A percentile compares a stretch with the other conserved stretches of the same genome.
Evolutionary conservation across 2,888 invertebrate species (phyloP).

Genomic region (Miltochrista miniata): DNA sequence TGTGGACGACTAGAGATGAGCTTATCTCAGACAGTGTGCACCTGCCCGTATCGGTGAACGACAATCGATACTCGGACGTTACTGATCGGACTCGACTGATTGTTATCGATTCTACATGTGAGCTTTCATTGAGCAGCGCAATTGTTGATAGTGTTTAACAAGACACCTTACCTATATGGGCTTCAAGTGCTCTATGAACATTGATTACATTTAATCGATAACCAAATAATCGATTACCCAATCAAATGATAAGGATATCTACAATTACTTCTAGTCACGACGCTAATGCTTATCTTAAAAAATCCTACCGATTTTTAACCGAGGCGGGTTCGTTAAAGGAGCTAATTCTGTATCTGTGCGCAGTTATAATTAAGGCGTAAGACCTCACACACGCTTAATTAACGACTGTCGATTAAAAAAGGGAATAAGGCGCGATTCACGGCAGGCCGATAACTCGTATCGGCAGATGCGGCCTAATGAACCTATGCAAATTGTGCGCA

Average conservation of each 20-base stretch:
- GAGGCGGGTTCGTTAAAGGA: constrained; percentile 15
- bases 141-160: background rate
- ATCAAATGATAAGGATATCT: constrained; percentile 34
- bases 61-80: constrained; percentile 39
- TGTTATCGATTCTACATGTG: constrained; percentile 25
- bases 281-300: constrained; percentile 30
- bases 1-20: constrained; percentile 27
- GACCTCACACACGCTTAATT: constrained; percentile 73
- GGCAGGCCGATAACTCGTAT: constrained; percentile 44
- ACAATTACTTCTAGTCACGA: constrained; percentile 39
- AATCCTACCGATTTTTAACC: constrained; percentile 4
- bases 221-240: constrained; percentile 27
- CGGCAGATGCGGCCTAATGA: constrained; percentile 54
- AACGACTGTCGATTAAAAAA: constrained; percentile 51
- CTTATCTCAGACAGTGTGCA: constrained; percentile 32
- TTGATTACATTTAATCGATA: too few species aligned
- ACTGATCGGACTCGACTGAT: constrained; percentile 27
- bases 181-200: too few species aligned
- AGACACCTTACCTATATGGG: too few species aligned
- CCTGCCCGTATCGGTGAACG: constrained; percentile 42
- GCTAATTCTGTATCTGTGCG: constrained; percentile 50
- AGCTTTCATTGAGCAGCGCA: background rate
- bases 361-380: constrained; percentile 69
- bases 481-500: constrained; percentile 60
- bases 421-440: constrained; percentile 42